Percentiles rank a stretch among this genome's conserved stretches.
Conservation (phyloP, 92 coral and sea anemone species). For the Pocillopora grandis region DNA sequence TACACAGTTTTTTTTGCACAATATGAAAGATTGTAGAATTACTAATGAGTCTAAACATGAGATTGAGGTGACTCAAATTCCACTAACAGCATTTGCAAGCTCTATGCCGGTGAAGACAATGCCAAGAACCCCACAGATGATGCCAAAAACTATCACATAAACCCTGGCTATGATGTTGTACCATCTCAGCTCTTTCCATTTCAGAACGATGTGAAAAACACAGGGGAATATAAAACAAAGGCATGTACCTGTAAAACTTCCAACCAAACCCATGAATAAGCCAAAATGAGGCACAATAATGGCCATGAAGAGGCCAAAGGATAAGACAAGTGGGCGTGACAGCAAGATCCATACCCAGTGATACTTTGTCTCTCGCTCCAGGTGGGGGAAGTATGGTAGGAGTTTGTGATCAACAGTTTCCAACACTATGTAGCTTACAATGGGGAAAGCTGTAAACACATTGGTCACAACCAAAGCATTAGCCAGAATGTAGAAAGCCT, state of each 20-base stretch:
- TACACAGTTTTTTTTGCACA: no score
- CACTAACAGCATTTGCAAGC: constrained; percentile 38
- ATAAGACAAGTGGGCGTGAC: constrained; percentile 59
- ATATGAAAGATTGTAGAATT: no score
- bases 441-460: constrained; percentile 76
- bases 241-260: constrained; percentile 83
- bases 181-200: constrained; percentile 75
- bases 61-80: constrained; percentile 1
- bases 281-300: constrained; percentile 82
- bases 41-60: not conserved
- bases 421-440: constrained; percentile 65
- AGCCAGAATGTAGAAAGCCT: constrained; percentile 59
- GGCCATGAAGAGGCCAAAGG: constrained; percentile 73
- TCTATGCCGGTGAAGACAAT: constrained; percentile 66
- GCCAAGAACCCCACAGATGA: constrained; percentile 72
- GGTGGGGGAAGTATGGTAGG: constrained; percentile 71
- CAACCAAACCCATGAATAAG: constrained; percentile 78
- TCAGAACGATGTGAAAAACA: constrained; percentile 74
- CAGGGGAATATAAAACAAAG: constrained; percentile 77
- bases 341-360: constrained; percentile 78
- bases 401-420: constrained; percentile 71
- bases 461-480: constrained; percentile 70
- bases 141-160: constrained; percentile 64
- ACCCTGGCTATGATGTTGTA: constrained; percentile 63
- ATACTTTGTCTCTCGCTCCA: constrained; percentile 48